Evolutionary conservation across 2,113 vertebrate species (phyloP).

Genomic region (Nettapus auritus): DNA sequence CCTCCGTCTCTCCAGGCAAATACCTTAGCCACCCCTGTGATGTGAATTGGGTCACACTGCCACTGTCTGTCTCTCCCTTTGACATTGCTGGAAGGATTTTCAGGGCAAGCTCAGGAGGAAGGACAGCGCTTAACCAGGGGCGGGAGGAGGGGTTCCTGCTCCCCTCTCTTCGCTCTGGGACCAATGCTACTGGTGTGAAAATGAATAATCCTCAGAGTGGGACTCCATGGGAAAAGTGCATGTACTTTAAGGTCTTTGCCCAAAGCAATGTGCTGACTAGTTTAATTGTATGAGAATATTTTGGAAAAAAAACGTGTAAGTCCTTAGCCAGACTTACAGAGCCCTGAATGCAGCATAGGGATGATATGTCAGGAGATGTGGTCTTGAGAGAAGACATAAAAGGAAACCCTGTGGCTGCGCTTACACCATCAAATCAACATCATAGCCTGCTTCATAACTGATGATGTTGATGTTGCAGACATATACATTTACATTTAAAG

Average conservation of each 20-base stretch:
- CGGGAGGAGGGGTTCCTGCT: background rate
- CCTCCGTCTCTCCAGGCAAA: background rate
- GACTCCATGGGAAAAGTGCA: background rate
- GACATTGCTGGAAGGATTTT: background rate
- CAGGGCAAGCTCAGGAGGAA: background rate
- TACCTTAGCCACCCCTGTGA: background rate
- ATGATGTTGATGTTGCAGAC: background rate
- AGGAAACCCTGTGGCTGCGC: accelerated
- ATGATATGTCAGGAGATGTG: accelerated
- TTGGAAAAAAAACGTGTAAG: background rate
- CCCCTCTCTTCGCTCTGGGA: accelerated
- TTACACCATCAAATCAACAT: background rate
- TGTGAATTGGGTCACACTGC: background rate
- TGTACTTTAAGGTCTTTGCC: background rate
- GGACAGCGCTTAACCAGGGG: background rate
- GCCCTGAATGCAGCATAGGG: accelerated
- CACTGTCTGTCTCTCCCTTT: background rate
- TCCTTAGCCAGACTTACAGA: background rate
- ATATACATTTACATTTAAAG: background rate
- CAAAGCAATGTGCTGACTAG: background rate
- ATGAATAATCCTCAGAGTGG: background rate
- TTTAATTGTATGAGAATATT: background rate
- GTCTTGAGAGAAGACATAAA: background rate
- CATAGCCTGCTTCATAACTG: accelerated
- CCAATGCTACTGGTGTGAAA: accelerated